Percentiles rank a stretch among this genome's conserved stretches.
Evolutionary conservation across 1,140 invertebrate species (phyloP).

Genomic region (Semibalanus balanoides): DNA sequence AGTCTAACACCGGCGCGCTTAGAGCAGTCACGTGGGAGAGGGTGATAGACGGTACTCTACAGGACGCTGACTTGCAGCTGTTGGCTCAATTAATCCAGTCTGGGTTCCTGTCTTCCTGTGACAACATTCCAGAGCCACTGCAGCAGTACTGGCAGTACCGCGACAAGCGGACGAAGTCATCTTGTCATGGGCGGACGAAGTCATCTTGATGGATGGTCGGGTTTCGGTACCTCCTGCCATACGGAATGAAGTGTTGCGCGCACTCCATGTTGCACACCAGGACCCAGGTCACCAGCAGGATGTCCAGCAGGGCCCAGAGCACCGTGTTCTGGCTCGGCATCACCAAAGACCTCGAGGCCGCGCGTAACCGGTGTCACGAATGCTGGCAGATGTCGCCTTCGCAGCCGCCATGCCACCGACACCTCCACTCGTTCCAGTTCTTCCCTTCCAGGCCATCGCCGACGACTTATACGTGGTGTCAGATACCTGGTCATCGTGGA

Average conservation of each 20-base stretch:
- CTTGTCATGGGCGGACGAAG: neutral
- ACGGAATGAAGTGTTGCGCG: neutral
- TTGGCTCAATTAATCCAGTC: too few species aligned
- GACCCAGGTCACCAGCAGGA: neutral
- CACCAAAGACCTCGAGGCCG: neutral
- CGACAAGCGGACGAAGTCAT: neutral
- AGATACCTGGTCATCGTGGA: neutral
- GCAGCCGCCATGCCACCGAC: neutral
- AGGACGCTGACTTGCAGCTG: too few species aligned
- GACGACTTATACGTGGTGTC: neutral
- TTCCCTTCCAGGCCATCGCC: neutral
- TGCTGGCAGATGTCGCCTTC: neutral
- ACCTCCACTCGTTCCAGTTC: neutral
- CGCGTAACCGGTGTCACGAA: neutral
- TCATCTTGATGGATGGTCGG: neutral
- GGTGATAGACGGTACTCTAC: too few species aligned
- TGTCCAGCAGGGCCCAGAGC: neutral
- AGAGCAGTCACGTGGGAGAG: too few species aligned
- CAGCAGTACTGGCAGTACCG: neutral
- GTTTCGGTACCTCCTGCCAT: neutral
- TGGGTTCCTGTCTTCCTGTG: neutral
- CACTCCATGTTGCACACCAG: neutral
- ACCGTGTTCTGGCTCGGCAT: neutral
- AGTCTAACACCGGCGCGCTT: too few species aligned
- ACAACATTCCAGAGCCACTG: neutral